Base-by-base conservation (phyloP, 2,888 invertebrate genomes). In the Myopa testacea region DNA sequence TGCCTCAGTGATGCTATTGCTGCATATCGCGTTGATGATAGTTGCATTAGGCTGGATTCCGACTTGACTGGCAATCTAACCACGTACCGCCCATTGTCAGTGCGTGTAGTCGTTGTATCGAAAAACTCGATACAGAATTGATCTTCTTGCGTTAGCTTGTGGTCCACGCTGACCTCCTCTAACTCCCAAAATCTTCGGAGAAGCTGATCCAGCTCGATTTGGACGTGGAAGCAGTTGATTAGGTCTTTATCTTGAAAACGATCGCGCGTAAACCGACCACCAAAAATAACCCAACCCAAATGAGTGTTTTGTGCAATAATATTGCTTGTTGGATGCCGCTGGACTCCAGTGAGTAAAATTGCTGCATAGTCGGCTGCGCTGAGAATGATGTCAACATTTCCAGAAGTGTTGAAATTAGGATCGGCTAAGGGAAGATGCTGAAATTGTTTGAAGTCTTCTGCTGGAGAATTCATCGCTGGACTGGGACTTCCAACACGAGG, bases 171-270 rank as follows among this genome's bases (percentile, higher is more conserved):
- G 16, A 77, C 69, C 52, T 72, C 77, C 40, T 77, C 77, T 4
- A 77, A 12, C 40, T 77, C 72, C 72, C 72, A 77, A 38, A 77
- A 77, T 7, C 62, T 50, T 6, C 77, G 77, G 7, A 72, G 26
- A 3, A 37, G 37, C 6, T 67, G 65, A 34, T 77, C 72, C 10
- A 77, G 12, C 14, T 72, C 72, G 14, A 77, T 14, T 62, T 67
- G 63, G 6, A 62, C 37, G 38, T 37, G n/a, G 50, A 70, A 50
- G 19, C 76, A 76, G 14, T 62, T 63, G 40, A n/a, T 6, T 34
- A 60, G 5, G 19, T 12, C 60, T 10, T 60, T 60, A 7, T 4
- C 60, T 60, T 10, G 62, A 26, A 26, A 26, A 1, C 26, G 26
- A 26, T n/a, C 26, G 6, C 26, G 67, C 16, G 14, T 37, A 4